Evolutionary conservation across 2,113 vertebrate species (phyloP), one percentile per base, ranked within the genome.

Genomic region (Lanius collurio): DNA sequence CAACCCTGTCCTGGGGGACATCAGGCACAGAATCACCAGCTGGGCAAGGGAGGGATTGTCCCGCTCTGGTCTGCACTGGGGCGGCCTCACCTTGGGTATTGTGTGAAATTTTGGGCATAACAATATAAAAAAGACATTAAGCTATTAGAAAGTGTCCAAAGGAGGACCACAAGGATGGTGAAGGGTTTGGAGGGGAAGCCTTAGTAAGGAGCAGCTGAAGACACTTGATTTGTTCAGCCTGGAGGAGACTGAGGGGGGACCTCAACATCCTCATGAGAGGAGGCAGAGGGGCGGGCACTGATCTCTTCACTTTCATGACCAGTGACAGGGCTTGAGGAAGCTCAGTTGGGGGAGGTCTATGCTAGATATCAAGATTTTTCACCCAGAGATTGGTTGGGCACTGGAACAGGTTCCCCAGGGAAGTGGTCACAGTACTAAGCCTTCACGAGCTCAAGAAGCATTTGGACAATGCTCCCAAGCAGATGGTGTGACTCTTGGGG

Each of bases 21-120:
- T 53, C 16, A 71, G 68, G 49, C 49, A 56, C 50, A 56, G 27
- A 41, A 67, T 46, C 2, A 0, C 33, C 77, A 67, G 33, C 50
- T 0, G 2, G 50, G 50, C 27, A 47, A 47, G 41, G 52, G 52
- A 47, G 27, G 50, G 13, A 47, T 57, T 57, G 53, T n/a, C 42
- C 64, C 1, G 5, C 76, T 78, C 75, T 80, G 78, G 33, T 37
- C 52, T 47, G 52, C 11, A 2, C 28, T 81, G 52, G n/a, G n/a
- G 22, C 0, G 0, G n/a, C 41, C 52, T 49, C 53, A 39, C 22
- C n/a, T 47, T 0, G 0, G 27, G 17, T 39, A 3, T 3, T 56
- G 77, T 2, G n/a, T 5, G 13, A 1, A 6, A 5, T 57, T 80
- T 49, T 57, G 42, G 42, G 5, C 13, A 39, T 22, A 2, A 15